phyloP scores from a whole-genome alignment of 37 sponge, comb jelly and placozoan genomes.

The Ianthella basta region DNA sequence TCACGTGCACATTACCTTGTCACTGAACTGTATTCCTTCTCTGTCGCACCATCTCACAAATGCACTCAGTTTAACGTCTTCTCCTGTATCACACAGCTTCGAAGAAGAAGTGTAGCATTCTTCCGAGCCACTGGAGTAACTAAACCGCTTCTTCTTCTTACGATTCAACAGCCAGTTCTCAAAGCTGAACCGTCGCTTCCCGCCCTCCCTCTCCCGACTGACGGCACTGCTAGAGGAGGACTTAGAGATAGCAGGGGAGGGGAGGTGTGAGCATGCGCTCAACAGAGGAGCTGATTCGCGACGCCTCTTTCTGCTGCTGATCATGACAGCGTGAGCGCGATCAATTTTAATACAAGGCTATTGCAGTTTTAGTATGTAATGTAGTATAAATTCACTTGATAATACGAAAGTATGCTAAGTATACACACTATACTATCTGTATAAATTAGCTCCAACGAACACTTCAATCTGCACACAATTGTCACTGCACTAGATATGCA shows the following conservation, averaged over 20 bases:
- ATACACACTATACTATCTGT: too few relatives aligned
- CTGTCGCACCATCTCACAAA: constrained; percentile 15
- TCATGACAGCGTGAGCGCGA: too few relatives aligned
- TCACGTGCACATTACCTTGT: constrained; percentile 2
- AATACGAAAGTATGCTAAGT: too few relatives aligned
- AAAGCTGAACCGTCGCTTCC: not conserved
- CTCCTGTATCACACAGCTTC: constrained; percentile 6
- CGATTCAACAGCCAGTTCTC: not conserved
- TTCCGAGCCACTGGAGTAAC: not conserved
- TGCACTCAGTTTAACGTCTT: not conserved
- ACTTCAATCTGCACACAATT: too few relatives aligned
- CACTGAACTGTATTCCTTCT: not conserved
- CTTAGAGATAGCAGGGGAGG: not conserved
- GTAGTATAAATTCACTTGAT: too few relatives aligned
- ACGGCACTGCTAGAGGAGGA: not conserved
- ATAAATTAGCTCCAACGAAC: too few relatives aligned
- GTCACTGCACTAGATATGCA: too few relatives aligned
- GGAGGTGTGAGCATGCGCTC: too few relatives aligned
- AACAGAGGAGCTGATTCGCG: constrained; percentile 12
- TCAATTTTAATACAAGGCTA: too few relatives aligned
- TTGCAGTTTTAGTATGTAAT: too few relatives aligned
- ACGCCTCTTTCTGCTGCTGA: constrained; percentile 13
- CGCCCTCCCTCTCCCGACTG: not conserved
- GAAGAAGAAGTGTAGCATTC: not conserved
- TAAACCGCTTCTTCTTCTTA: constrained; percentile 5